Base-by-base conservation (phyloP, 30 jellyfish, hydroid and myxozoan genomes). In the Aurelia sp. region DNA sequence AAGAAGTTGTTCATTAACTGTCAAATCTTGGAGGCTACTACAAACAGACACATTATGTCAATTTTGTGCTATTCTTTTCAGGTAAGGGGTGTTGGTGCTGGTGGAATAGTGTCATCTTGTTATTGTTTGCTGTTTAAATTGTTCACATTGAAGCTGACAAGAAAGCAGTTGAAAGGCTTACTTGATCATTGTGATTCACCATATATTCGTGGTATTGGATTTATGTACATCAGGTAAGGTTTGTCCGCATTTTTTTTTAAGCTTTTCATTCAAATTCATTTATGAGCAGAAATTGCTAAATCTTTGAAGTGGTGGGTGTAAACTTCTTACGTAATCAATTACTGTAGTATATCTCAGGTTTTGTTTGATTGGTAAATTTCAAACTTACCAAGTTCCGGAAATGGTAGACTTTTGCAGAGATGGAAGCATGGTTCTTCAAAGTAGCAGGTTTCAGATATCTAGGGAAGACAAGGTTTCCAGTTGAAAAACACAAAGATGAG, bases 71-170 rank as follows among this genome's bases (percentile, higher is more conserved):
- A 50, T 51, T 76, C 52, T n/a, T 82, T 47, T 20, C 75, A 90
- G 97, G 97, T 90, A 21, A 73, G 99, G 31, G 99, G 99, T 51
- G 99, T 95, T 71, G 99, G 99, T 27, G 99, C 99, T 52, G 99
- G 99, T 9, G 99, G 99, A 7, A 87, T 95, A 1, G 99, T 90
- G 30, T 95, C 99, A 0, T 91, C 97, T 16, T 96, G 97, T 60
- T 95, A 58, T 59, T 95, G 99, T 66, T 84, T 95, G 58, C 87
- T 95, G 64, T 95, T 84, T 75, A 95, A 95, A 65, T 60, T 95
- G 27, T 95, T 95, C 84, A 89, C 98, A 23, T 73, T 95, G 86
- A 95, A 90, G 72, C 85, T 90, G 59, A 95, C 99, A 30, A 79
- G 87, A 55, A 95, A 90, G 75, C 99, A 94, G 64, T 62, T 94